A percentile compares a stretch with the other conserved stretches of the same genome.
These are phyloP conservation scores for Kuschelorhynchus macadamiae DNA, from an alignment of 2,888 invertebrate genomes.

Conservation along the genomic window DNA sequence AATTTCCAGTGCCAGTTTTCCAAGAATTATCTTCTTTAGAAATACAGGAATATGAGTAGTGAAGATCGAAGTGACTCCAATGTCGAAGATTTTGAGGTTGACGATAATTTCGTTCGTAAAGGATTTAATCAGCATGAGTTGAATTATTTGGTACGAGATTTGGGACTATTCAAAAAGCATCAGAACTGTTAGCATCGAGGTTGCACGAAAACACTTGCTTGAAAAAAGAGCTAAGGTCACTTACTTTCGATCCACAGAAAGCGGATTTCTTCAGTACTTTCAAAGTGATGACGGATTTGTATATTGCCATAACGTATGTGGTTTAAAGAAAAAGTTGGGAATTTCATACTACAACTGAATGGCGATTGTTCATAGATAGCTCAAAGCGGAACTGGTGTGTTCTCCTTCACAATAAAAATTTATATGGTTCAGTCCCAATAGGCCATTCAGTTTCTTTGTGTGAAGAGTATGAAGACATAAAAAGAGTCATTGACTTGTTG, in stretches of 20 bases:
- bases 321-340: conserved; percentile 18
- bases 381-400: conserved; percentile 11
- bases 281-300: conserved; percentile 5
- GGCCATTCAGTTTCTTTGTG: no score
- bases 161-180: neutral
- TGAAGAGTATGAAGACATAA: no score
- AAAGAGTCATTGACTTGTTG: no score
- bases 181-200: conserved; percentile 8
- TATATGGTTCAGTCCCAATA: conserved; percentile 3
- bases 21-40: conserved; percentile 7
- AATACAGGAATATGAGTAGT: conserved; percentile 10
- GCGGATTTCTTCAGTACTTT: conserved; percentile 15
- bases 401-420: conserved; percentile 7
- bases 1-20: neutral
- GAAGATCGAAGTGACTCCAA: conserved; percentile 19
- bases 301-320: conserved; percentile 13
- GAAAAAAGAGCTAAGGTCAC: neutral
- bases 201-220: neutral
- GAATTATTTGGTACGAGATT: neutral
- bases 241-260: conserved; percentile 20
- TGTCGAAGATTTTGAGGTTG: conserved; percentile 11
- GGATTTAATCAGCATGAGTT: conserved; percentile 11
- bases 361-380: conserved; percentile 20
- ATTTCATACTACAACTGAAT: conserved; percentile 14
- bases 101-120: conserved; percentile 5